These are phyloP conservation scores for Luehdorfia chinensis DNA, from an alignment of 1,140 invertebrate genomes.

Conservation along the genomic window DNA sequence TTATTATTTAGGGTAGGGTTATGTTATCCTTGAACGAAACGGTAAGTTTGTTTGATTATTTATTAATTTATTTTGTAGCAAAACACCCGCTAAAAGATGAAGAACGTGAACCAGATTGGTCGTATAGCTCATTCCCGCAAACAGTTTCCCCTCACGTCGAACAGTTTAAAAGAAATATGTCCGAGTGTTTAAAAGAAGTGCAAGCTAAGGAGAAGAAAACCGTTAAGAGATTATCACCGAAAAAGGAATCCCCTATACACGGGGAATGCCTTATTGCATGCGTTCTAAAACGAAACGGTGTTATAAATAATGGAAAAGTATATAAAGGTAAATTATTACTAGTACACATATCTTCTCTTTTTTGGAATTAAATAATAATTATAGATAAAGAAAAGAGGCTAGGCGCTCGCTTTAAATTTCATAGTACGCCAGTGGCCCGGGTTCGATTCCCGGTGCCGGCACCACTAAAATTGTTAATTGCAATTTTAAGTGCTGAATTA, in stretches of 20 bases:
- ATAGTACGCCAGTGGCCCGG: too few relatives aligned
- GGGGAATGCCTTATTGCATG: conserved; percentile 66
- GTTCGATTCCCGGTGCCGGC: too few relatives aligned
- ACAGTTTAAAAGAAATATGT: conserved; percentile 61
- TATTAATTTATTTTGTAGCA: too few relatives aligned
- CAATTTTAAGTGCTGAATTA: too few relatives aligned
- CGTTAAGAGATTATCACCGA: conserved; percentile 50
- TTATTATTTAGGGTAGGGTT: too few relatives aligned
- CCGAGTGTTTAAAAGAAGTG: conserved; percentile 60
- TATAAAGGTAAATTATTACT: conserved; percentile 51
- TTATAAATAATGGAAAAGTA: conserved; percentile 55
- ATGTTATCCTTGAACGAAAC: too few relatives aligned
- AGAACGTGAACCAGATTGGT: conserved; percentile 51
- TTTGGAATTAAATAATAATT: too few relatives aligned
- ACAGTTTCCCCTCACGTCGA: conserved; percentile 41
- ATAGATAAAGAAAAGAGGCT: too few relatives aligned
- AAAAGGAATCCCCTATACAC: conserved; percentile 56
- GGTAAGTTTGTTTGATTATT: too few relatives aligned
- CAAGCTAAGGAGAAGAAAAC: conserved; percentile 46
- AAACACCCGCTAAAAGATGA: too few relatives aligned
- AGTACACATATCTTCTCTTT: not conserved
- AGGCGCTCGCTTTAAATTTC: too few relatives aligned
- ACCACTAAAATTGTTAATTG: too few relatives aligned
- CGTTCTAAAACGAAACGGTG: conserved; percentile 56
- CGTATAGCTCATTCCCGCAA: conserved; percentile 46